Percentiles rank a stretch among this genome's conserved stretches.
These are phyloP conservation scores for Sphaeridia pumilis DNA, from an alignment of 2,888 invertebrate species.

Conservation along the genomic window DNA sequence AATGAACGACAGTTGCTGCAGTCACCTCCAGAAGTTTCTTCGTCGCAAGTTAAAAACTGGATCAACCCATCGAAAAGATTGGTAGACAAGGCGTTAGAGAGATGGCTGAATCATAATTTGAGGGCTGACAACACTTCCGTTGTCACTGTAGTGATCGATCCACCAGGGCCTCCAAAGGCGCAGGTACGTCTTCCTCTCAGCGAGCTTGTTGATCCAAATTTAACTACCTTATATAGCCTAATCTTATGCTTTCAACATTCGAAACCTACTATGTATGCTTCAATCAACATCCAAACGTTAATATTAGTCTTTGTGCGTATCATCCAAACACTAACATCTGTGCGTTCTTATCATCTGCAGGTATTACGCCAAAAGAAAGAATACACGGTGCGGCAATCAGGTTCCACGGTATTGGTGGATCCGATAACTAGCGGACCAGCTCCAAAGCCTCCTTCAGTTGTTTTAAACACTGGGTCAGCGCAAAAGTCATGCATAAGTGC, in stretches of 20 bases:
- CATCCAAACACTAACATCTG: too few species aligned
- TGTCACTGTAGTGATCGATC: conserved; percentile 81
- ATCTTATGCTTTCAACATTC: too few species aligned
- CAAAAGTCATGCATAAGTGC: too few species aligned
- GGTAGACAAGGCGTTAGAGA: conserved; percentile 59
- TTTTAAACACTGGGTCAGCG: too few species aligned
- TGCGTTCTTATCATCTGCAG: conserved; percentile 2
- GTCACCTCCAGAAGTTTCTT: conserved; percentile 15
- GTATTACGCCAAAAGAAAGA: conserved; percentile 14
- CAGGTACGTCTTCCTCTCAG: conserved; percentile 27
- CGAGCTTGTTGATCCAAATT: neutral
- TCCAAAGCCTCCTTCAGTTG: conserved; percentile 1
- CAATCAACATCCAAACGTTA: neutral
- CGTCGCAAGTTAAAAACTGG: conserved; percentile 46
- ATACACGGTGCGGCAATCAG: conserved; percentile 18
- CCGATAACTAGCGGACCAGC: conserved; percentile 7
- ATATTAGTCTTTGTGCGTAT: neutral
- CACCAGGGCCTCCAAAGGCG: conserved; percentile 62
- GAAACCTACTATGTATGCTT: too few species aligned
- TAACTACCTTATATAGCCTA: neutral
- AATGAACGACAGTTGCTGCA: conserved; percentile 48
- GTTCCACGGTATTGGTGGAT: conserved; percentile 12
- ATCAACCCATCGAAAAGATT: conserved; percentile 84
- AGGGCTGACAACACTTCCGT: conserved; percentile 95
- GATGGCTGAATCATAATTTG: conserved; percentile 73